Evolutionary conservation across 2,113 vertebrate genomes (phyloP), one percentile per base, ranked within the genome.

Genomic region (Python bivittatus): DNA sequence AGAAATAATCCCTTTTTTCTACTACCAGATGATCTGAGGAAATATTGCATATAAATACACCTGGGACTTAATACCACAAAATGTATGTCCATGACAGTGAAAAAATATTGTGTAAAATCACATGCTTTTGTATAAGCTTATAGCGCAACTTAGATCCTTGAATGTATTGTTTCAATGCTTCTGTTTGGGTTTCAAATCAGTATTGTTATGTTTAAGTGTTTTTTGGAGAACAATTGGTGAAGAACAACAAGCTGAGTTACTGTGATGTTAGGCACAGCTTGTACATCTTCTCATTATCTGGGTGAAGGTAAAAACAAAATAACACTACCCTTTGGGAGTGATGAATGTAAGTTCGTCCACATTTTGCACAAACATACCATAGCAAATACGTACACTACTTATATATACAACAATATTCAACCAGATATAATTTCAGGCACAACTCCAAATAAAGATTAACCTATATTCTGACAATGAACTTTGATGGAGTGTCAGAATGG

Each of bases 21-120:
- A 88, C 38, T 58, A n/a, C 22, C 58, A 72, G 2, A 56, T 86
- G 83, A 91, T 94, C 85, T 53, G 85, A 58, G 1, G 2, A 8
- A 89, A 61, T 52, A 6, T 57, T 92, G 33, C 6, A 22, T 15
- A 83, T 2, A 84, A 90, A 33, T 91, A 20, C 1, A 87, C 86
- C 86, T 94, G 79, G 86, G 84, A 29, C 4, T 8, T 86, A 85
- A 83, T 91, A 95, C 2, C 86, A 9, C 56, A 90, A 53, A 83
- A n/a, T 79, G 17, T 93, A n/a, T 3, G 93, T 92, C 91, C 20
- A 72, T 27, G 88, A 33, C 0, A 42, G 12, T 86, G 23, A 84
- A 89, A 94, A 93, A 1, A 25, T 29, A 22, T 94, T 92, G 23
- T 87, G 83, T 2, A 1, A 88, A 88, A 94, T 85, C 88, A 0